Evolutionary conservation across 2,797 vertebrate genomes (phyloP), one percentile per base, ranked within the genome.

Genomic region (Sandelia bainsii): DNA sequence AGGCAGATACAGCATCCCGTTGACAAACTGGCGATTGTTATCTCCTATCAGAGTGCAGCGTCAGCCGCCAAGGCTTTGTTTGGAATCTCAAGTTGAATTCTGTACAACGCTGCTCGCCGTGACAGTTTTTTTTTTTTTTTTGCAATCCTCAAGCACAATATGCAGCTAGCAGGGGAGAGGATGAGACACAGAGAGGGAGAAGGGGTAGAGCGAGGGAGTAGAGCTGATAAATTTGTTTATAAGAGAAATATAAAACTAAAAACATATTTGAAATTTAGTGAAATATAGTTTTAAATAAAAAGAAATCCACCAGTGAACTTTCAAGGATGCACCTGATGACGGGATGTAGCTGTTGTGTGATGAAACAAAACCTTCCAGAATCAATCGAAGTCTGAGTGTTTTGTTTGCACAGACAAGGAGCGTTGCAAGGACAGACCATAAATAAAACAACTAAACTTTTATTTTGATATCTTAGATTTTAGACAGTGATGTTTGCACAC

Each of bases 11-110:
- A 22, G 79, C 75, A 7, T 81, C 90, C 90, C 66, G 82, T 85
- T 85, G 92, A 92, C 90, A 93, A 88, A 91, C 90, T 54, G 83
- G 69, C 51, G 86, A 91, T 90, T 87, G 90, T 89, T 85, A 93
- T 93, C 90, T 86, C 64, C 82, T 60, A 87, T 90, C 86, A 78
- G 84, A 82, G 77, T 46, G 75, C 82, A 61, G 63, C 39, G 84
- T 87, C 83, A 65, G 83, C 74, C 29, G 9, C 42, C 14, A 25
- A 78, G 63, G 77, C 78, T 83, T 89, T 90, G 85, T 87, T 73
- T 61, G 63, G 80, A 90, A 86, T 87, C 77, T 83, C 70, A 71
- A 79, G 80, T 84, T 77, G 75, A 85, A 80, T 69, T 77, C 56
- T 70, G 75, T 72, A 79, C 80, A 77, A 72, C 54, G 51, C 39